Percentiles rank a stretch among this genome's conserved stretches.
phyloP scores from a whole-genome alignment of 37 sponge, comb jelly and placozoan genomes.

The Diacarnus erythraeanus region DNA sequence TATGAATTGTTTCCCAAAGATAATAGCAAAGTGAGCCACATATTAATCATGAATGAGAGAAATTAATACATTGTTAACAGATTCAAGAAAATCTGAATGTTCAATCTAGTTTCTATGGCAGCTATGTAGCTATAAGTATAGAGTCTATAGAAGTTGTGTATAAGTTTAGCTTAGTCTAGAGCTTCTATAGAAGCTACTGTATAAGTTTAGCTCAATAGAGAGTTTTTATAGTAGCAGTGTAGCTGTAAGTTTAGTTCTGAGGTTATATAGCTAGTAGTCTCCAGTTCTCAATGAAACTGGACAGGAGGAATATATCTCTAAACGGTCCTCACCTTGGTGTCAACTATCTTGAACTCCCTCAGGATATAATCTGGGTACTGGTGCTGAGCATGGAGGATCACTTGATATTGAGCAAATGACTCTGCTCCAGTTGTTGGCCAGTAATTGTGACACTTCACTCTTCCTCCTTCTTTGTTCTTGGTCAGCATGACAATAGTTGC shows the following conservation, averaged over 20 bases:
- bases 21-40: neutral
- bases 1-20: no score
- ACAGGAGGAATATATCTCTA: neutral
- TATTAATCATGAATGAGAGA: no score
- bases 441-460: slow-evolving; percentile 80
- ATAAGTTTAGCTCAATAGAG: no score
- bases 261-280: neutral
- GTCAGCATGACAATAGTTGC: slow-evolving; percentile 90
- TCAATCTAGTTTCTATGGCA: no score
- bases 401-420: slow-evolving; percentile 44
- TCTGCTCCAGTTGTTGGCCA: slow-evolving; percentile 82
- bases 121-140: no score
- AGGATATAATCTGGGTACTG: slow-evolving; percentile 66
- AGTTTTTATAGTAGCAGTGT: no score
- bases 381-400: slow-evolving; percentile 29
- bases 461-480: slow-evolving; percentile 68
- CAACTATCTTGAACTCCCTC: slow-evolving; percentile 80
- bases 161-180: no score
- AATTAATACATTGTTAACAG: no score
- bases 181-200: no score
- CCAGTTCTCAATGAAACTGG: neutral
- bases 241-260: neutral
- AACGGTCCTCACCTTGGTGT: slow-evolving; percentile 49
- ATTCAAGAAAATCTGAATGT: no score
- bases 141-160: no score